phyloP scores from a whole-genome alignment of 2,113 vertebrate species.

The Circaetus gallicus region DNA sequence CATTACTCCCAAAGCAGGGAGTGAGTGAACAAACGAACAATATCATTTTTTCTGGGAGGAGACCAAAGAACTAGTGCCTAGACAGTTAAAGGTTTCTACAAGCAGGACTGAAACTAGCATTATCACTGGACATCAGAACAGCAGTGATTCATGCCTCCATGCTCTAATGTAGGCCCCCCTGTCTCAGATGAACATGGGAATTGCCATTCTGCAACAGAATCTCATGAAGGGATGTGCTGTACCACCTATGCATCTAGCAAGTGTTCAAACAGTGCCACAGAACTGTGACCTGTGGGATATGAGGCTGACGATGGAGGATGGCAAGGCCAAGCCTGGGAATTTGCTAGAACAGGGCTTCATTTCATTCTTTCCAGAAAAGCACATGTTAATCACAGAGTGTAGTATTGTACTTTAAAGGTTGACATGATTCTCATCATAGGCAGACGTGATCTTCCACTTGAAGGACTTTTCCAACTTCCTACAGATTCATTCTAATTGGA shows the following conservation, averaged over 20 bases:
- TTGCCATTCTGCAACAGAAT: neutral
- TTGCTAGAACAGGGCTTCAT: neutral
- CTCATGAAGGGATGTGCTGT: neutral
- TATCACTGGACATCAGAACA: neutral
- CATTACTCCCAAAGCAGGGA: neutral
- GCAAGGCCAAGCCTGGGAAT: neutral
- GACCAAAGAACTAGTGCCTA: neutral
- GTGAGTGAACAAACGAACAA: neutral
- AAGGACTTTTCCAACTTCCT: neutral
- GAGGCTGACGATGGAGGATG: neutral
- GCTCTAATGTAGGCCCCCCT: neutral
- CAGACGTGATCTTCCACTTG: neutral
- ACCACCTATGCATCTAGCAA: neutral
- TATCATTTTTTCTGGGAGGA: neutral
- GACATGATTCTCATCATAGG: neutral
- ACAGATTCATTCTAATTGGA: neutral
- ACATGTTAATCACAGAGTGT: rapidly evolving
- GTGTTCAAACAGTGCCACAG: neutral
- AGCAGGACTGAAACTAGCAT: neutral
- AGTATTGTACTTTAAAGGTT: neutral
- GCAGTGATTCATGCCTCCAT: neutral
- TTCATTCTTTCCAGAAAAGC: neutral
- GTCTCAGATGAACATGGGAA: neutral
- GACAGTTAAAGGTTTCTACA: neutral
- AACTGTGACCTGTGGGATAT: neutral